Evolutionary conservation across 2,113 vertebrate genomes (phyloP).

Genomic region (Ictidomys tridecemlineatus): DNA sequence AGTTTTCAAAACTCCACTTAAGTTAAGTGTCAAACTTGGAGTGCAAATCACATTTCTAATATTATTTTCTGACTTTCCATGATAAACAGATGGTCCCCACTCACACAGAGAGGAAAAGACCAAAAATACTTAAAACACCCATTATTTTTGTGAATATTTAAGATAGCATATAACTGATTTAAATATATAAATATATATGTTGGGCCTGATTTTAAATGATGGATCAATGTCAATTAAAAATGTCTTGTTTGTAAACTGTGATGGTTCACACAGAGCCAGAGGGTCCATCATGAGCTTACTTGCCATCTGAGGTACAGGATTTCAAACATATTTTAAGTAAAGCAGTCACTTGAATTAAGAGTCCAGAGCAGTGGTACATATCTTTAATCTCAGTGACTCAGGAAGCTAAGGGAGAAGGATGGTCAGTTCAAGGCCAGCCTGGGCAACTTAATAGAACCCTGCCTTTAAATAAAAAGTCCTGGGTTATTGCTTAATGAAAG

Average conservation of each 20-base stretch:
- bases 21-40: constrained; percentile 76
- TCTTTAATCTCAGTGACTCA: too few species aligned
- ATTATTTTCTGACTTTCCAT: constrained; percentile 83
- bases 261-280: constrained; percentile 46
- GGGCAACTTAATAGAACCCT: too few species aligned
- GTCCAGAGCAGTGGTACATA: too few species aligned
- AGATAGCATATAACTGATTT: constrained; percentile 69
- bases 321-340: constrained; percentile 64
- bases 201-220: constrained; percentile 71
- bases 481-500: too few species aligned
- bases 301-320: constrained; percentile 68
- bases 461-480: too few species aligned
- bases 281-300: constrained; percentile 55
- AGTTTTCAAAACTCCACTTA: constrained; percentile 83
- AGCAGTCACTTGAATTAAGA: constrained; percentile 58
- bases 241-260: constrained; percentile 53
- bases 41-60: constrained; percentile 75
- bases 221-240: constrained; percentile 63
- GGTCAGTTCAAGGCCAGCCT: too few species aligned
- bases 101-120: constrained; percentile 58
- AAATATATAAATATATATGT: constrained; percentile 56
- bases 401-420: too few species aligned
- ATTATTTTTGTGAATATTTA: constrained; percentile 39
- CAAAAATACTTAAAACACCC: background rate
- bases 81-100: constrained; percentile 83